Percentiles rank a stretch among this genome's conserved stretches.
Conservation (phyloP, 1,140 invertebrate species). For the Protaetia brevitarsis region DNA sequence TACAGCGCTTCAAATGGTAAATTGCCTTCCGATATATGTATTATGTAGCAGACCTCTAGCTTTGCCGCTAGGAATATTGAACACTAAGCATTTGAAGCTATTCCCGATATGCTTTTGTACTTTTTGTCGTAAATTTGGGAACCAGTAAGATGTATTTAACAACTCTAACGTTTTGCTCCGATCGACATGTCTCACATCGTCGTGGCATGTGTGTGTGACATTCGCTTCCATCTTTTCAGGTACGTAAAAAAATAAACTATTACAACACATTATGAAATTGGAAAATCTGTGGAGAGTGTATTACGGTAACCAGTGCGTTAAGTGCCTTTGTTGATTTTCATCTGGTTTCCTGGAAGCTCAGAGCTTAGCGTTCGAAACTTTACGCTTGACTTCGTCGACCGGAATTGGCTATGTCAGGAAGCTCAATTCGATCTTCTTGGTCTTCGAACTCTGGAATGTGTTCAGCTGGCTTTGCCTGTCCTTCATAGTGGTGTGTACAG, state of each 20-base stretch:
- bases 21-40: no score
- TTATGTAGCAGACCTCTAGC: no score
- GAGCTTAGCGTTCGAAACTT: neutral
- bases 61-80: no score
- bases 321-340: neutral
- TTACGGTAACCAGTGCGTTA: neutral
- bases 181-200: no score
- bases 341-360: constrained; percentile 18
- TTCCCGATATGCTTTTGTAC: no score
- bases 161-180: no score
- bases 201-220: no score
- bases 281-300: constrained; percentile 21
- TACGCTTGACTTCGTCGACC: neutral
- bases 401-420: neutral
- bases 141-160: no score
- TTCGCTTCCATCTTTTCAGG: no score
- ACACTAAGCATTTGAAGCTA: no score
- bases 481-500: constrained; percentile 16
- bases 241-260: constrained; percentile 10
- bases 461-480: neutral
- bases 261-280: constrained; percentile 22
- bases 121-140: no score
- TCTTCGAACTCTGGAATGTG: neutral
- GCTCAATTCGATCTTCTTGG: neutral
- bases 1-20: no score